Conservation (phyloP, 2,113 vertebrate genomes). For the Romanogobio albipinnatus region DNA sequence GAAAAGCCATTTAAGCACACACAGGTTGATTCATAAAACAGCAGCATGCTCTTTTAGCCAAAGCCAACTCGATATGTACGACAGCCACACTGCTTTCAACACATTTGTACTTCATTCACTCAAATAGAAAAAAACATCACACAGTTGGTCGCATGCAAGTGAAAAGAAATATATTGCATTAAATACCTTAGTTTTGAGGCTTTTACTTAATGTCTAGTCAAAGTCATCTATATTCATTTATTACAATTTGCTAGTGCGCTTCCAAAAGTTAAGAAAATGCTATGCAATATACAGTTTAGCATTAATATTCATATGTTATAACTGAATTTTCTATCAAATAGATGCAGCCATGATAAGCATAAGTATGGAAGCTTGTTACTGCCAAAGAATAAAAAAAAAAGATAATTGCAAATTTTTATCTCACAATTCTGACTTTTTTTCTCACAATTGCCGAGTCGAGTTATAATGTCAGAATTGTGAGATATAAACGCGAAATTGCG, state of each 20-base stretch:
- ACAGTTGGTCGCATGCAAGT: background rate
- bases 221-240: background rate
- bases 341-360: too few relatives aligned
- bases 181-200: background rate
- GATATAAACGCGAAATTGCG: too few relatives aligned
- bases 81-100: constrained; percentile 7
- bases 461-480: too few relatives aligned
- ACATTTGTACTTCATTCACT: constrained; percentile 6
- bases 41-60: background rate
- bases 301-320: too few relatives aligned
- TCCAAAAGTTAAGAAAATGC: background rate
- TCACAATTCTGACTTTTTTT: too few relatives aligned
- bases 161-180: background rate
- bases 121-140: background rate
- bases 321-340: too few relatives aligned
- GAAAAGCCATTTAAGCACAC: constrained; percentile 14
- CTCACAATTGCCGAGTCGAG: too few relatives aligned
- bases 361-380: too few relatives aligned
- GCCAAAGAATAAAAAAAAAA: too few relatives aligned
- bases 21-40: constrained; percentile 27
- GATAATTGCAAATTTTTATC: too few relatives aligned
- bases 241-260: background rate
- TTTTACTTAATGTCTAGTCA: background rate
- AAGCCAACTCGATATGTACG: background rate
- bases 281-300: too few relatives aligned